A percentile compares a stretch with the other conserved stretches of the same genome.
Evolutionary conservation across 1,140 invertebrate species (phyloP).

Genomic region (Triops longicaudatus): DNA sequence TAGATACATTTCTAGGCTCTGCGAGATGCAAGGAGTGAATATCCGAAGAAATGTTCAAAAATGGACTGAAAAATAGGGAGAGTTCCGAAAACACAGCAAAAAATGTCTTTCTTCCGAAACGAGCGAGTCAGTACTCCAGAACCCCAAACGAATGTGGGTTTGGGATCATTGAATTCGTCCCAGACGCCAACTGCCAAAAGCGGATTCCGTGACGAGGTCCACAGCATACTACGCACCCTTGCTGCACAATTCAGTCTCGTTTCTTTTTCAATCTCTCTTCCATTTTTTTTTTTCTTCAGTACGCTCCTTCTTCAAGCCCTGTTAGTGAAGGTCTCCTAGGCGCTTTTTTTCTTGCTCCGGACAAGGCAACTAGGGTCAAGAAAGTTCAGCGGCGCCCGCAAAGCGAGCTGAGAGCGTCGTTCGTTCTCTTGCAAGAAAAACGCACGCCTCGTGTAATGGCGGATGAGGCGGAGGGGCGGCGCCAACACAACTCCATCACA

Average conservation of each 20-base stretch:
- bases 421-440: neutral
- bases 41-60: too few relatives aligned
- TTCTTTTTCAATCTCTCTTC: neutral
- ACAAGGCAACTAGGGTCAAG: neutral
- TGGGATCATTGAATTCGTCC: constrained; percentile 2
- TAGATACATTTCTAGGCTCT: too few relatives aligned
- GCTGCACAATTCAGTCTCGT: neutral
- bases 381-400: constrained; percentile 4
- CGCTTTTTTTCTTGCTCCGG: neutral
- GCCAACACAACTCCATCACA: constrained; percentile 1
- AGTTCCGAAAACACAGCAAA: neutral
- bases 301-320: constrained; percentile 7
- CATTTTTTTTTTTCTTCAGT: neutral
- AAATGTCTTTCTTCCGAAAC: neutral
- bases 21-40: too few relatives aligned
- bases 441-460: neutral
- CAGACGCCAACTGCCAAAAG: constrained; percentile 14
- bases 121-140: neutral
- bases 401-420: neutral
- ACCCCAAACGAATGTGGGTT: constrained; percentile 10
- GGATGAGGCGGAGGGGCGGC: neutral
- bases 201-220: constrained; percentile 9
- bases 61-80: too few relatives aligned
- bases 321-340: neutral
- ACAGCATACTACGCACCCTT: neutral